phyloP scores from a whole-genome alignment of 1,140 invertebrate genomes.

The Psilanteris sp. region DNA sequence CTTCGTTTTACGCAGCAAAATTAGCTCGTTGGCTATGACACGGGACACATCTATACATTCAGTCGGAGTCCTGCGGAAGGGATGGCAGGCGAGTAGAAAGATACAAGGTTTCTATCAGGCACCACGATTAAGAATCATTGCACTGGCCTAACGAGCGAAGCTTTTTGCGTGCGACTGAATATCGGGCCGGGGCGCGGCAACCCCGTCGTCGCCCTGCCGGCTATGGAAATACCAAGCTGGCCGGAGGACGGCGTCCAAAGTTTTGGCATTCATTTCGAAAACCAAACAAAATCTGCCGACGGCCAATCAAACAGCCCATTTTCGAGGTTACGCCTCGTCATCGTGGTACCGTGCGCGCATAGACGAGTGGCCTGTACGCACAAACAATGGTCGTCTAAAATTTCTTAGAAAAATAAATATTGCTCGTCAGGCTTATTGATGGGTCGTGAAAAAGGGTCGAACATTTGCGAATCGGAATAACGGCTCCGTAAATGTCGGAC shows the following conservation, averaged over 20 bases:
- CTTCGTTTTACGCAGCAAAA: too few relatives aligned
- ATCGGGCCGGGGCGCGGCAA: too few relatives aligned
- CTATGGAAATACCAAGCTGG: too few relatives aligned
- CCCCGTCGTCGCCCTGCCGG: too few relatives aligned
- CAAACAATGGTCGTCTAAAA: background rate
- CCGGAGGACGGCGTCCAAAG: too few relatives aligned
- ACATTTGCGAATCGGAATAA: background rate
- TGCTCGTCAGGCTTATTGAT: constrained; percentile 17
- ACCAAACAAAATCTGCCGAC: too few relatives aligned
- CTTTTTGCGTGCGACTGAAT: too few relatives aligned
- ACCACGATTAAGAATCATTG: constrained; percentile 55
- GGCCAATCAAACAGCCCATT: too few relatives aligned
- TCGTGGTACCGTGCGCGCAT: too few relatives aligned
- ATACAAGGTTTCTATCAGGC: constrained; percentile 63
- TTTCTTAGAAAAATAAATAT: constrained; percentile 6
- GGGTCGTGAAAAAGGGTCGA: background rate
- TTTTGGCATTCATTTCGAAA: too few relatives aligned
- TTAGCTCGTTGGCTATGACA: constrained; percentile 17
- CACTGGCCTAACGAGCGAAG: constrained; percentile 7
- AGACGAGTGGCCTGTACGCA: too few relatives aligned
- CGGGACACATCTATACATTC: constrained; percentile 26
- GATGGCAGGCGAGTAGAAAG: constrained; percentile 61
- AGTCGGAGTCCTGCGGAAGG: constrained; percentile 45
- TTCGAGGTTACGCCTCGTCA: too few relatives aligned
- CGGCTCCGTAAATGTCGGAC: constrained; percentile 19